Percentiles rank a stretch among this genome's conserved stretches.
Evolutionary conservation across 2,797 vertebrate genomes (phyloP).

Genomic region (Amazona finschi): DNA sequence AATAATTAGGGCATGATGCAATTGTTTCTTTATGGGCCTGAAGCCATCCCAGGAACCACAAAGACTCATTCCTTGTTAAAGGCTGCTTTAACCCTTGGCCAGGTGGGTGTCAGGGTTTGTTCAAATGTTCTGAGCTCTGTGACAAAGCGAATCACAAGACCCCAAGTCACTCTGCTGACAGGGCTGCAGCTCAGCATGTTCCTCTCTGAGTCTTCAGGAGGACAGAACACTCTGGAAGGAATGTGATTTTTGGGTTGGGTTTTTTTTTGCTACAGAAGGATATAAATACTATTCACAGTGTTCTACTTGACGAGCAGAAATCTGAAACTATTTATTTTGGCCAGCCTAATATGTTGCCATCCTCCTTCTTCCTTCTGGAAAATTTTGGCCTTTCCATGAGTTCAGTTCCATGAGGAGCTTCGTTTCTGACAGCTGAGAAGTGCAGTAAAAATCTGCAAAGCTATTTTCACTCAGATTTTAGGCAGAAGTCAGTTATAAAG

Average conservation of each 20-base stretch:
- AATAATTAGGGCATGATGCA: conserved; percentile 26
- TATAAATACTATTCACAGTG: not conserved
- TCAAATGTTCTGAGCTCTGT: not conserved
- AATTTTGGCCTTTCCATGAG: not conserved
- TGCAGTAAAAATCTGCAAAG: not conserved
- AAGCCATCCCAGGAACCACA: not conserved
- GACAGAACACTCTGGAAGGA: not conserved
- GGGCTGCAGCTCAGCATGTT: not conserved
- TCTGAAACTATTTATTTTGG: conserved; percentile 37
- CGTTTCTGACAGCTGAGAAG: not conserved
- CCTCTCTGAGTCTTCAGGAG: not conserved
- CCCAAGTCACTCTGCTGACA: not conserved
- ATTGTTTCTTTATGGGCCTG: conserved; percentile 16
- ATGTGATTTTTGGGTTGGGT: not conserved
- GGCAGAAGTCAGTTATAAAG: not conserved
- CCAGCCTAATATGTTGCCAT: not conserved
- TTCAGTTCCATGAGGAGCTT: not conserved
- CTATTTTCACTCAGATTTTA: not conserved
- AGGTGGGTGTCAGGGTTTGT: not conserved
- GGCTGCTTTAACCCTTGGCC: conserved; percentile 7
- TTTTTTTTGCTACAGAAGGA: not conserved
- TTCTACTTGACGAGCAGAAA: not conserved
- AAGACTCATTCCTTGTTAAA: not conserved
- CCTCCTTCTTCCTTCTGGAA: conserved; percentile 21
- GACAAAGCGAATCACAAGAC: not conserved